Evolutionary conservation across 1,140 invertebrate genomes (phyloP).

Genomic region (Pachypeltis micranthus): DNA sequence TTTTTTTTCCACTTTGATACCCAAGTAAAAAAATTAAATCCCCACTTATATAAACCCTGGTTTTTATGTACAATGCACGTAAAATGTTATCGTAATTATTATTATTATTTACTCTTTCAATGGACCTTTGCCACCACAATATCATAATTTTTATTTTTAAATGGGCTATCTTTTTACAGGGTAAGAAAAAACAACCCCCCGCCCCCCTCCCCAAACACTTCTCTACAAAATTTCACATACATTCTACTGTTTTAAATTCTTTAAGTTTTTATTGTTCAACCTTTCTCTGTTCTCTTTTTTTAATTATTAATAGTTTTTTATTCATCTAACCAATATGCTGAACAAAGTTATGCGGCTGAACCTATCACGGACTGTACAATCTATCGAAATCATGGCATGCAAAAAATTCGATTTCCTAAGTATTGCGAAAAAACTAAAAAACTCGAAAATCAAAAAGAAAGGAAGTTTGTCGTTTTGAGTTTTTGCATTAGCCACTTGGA

Average conservation of each 20-base stretch:
- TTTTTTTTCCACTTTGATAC: neutral
- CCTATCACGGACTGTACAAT: slow-evolving; percentile 21
- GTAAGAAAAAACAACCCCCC: slow-evolving; percentile 14
- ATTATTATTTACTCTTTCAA: neutral
- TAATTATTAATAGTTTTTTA: neutral
- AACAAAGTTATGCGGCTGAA: slow-evolving; percentile 12
- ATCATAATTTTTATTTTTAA: slow-evolving; percentile 4
- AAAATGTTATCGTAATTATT: neutral
- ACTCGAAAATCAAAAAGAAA: neutral
- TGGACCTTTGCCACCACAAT: slow-evolving; percentile 13
- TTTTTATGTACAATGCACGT: slow-evolving; percentile 4
- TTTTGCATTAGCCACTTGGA: neutral
- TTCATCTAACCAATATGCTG: slow-evolving; percentile 16
- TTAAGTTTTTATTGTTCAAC: slow-evolving; percentile 9
- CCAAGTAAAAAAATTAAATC: neutral
- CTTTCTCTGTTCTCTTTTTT: slow-evolving; percentile 11
- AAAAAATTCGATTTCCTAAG: neutral
- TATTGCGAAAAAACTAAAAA: neutral
- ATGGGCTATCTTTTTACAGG: slow-evolving; percentile 5
- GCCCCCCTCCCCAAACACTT: slow-evolving; percentile 12
- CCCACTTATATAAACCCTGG: neutral
- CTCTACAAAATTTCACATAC: slow-evolving; percentile 21
- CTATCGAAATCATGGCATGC: neutral
- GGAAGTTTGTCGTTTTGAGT: neutral
- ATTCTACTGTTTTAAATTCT: slow-evolving; percentile 16